Conservation (phyloP, 2,113 vertebrate genomes). For the Diglossa brunneiventris region DNA sequence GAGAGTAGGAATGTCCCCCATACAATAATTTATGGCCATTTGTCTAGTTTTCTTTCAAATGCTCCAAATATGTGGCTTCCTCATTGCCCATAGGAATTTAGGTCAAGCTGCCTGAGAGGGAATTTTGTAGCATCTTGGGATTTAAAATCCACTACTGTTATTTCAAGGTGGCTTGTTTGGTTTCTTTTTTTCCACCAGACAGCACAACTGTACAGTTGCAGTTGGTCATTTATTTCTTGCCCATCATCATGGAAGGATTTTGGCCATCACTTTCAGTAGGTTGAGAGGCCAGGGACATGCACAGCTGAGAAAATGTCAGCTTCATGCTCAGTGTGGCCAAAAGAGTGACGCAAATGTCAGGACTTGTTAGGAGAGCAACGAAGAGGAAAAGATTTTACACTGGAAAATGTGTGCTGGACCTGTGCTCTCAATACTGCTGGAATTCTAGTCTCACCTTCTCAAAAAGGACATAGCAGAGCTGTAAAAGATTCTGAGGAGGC, state of each 20-base stretch:
- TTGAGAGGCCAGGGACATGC: not conserved
- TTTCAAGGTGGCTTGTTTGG: not conserved
- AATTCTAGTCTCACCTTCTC: not conserved
- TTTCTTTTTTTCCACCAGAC: not conserved
- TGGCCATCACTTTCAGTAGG: not conserved
- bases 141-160: not conserved
- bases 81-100: constrained; percentile 37
- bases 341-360: not conserved
- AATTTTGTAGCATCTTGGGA: not conserved
- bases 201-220: not conserved
- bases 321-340: not conserved
- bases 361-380: not conserved
- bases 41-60: constrained; percentile 37
- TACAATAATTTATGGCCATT: constrained; percentile 35
- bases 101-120: constrained; percentile 30
- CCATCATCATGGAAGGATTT: not conserved
- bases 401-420: not conserved
- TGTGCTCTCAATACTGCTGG: not conserved
- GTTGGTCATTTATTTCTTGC: not conserved
- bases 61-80: constrained; percentile 36
- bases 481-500: not conserved
- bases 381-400: not conserved
- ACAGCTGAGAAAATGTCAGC: not conserved
- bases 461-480: not conserved
- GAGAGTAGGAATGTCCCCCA: constrained; percentile 2